Base-by-base conservation (phyloP, 2,113 vertebrate species). In the Neotoma lepida region DNA sequence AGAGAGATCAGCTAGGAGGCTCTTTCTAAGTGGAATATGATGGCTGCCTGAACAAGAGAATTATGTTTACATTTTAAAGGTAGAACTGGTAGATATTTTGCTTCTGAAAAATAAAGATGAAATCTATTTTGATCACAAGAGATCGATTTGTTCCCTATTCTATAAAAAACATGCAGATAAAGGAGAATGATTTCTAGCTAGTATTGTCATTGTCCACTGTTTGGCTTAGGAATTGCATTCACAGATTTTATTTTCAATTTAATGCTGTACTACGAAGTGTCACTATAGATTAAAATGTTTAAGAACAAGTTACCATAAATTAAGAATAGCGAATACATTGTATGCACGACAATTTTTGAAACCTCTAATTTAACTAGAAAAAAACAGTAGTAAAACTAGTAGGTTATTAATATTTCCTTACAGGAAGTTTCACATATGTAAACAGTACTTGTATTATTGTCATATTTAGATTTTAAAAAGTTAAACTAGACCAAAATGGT, bases 51-150 rank as follows among this genome's bases (percentile, higher is more conserved):
- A 82, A 24, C 91, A 22, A 70, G 28, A 76, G 58, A 86, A 68
- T 71, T 90, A 41, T 81, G 15, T 4, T 66, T 92, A 20, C 73
- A 86, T 78, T 95, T 92, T 95, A 64, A 89, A 88, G 71, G 30
- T 61, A 80, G 5, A 86, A 8, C 12, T 7, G 80, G 39, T 0
- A 26, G 0, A 6, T 68, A 81, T 7, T 33, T 51, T 49, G 15
- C 30, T 77, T 33, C 46, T 77, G 30, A 49, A 77, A 77, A n/a
- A 8, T 30, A 54, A 22, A 80, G 20, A 81, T 39, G 20, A 39
- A 56, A 81, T 56, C 24, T 6, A 56, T 56, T 81, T 81, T 81
- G 33, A 56, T 39, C 20, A 24, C 35, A 14, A n/a, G 10, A 81
- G 35, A 26, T 35, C 56, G 33, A 56, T 80, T 56, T 81, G 20